phyloP scores from a whole-genome alignment of 35 echinoderm and acorn worm species.

The Hemicentrotus pulcherrimus region DNA sequence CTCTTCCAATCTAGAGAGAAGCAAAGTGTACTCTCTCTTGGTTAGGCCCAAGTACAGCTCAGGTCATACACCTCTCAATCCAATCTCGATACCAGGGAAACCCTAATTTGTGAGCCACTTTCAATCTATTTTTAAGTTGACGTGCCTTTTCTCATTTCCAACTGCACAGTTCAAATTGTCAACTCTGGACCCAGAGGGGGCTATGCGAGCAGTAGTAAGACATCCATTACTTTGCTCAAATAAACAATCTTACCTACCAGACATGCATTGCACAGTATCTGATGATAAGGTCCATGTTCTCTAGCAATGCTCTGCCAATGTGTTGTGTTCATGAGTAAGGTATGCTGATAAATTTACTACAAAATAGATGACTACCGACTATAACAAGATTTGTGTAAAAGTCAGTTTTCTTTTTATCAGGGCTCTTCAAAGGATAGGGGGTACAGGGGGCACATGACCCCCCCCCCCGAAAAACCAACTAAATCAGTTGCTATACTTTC shows the following conservation, averaged over 20 bases:
- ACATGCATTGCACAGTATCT: background rate
- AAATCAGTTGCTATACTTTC: too few species aligned
- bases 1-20: too few species aligned
- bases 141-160: background rate
- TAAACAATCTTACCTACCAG: background rate
- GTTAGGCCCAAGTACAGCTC: background rate
- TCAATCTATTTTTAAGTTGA: conserved; percentile 8
- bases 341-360: too few species aligned
- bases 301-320: background rate
- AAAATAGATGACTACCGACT: too few species aligned
- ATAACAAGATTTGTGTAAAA: too few species aligned
- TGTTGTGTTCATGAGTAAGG: background rate
- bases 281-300: background rate
- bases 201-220: background rate
- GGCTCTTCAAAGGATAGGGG: too few species aligned
- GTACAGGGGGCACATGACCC: too few species aligned
- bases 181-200: background rate
- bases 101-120: conserved; percentile 9
- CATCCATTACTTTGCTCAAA: background rate
- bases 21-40: background rate
- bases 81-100: conserved; percentile 9
- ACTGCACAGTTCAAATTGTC: background rate
- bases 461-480: too few species aligned
- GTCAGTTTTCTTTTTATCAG: too few species aligned
- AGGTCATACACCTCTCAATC: background rate